Percentiles rank a stretch among this genome's conserved stretches.
These are phyloP conservation scores for Ophioninae sp. DNA, from an alignment of 2,888 invertebrate species.

Conservation along the genomic window DNA sequence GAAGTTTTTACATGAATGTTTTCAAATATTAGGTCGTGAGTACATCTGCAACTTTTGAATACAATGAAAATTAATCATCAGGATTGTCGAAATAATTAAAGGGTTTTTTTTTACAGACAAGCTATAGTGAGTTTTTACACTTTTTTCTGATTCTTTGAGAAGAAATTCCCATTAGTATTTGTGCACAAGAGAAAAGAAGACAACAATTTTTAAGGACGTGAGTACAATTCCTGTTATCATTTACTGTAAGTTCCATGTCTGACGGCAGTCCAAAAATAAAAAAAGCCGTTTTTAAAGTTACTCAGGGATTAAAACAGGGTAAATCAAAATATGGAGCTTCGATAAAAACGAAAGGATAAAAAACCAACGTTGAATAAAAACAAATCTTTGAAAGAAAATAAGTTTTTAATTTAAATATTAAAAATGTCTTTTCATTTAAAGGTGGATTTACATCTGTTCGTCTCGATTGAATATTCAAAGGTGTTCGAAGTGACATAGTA, in stretches of 20 bases:
- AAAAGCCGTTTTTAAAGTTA: background rate
- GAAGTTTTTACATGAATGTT: too few species aligned
- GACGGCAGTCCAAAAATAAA: background rate
- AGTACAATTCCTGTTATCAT: too few species aligned
- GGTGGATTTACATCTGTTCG: background rate
- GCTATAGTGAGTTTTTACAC: background rate
- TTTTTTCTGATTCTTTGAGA: background rate
- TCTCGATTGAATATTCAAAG: background rate
- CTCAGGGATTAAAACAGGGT: background rate
- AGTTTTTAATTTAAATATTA: too few species aligned
- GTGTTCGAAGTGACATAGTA: background rate
- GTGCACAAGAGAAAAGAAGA: background rate
- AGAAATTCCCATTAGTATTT: background rate
- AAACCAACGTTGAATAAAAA: too few species aligned
- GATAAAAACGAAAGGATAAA: too few species aligned
- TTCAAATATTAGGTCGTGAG: background rate
- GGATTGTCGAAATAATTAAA: background rate
- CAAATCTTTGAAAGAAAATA: too few species aligned
- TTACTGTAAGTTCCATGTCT: too few species aligned
- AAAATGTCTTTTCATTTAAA: background rate
- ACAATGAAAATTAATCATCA: background rate
- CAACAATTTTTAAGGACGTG: too few species aligned
- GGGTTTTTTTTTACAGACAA: background rate
- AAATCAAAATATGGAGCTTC: background rate
- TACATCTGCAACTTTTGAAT: background rate